A percentile compares a stretch with the other conserved stretches of the same genome.
These are phyloP conservation scores for Oryzias sinensis DNA, from an alignment of 2,797 vertebrate genomes.

Conservation along the genomic window DNA sequence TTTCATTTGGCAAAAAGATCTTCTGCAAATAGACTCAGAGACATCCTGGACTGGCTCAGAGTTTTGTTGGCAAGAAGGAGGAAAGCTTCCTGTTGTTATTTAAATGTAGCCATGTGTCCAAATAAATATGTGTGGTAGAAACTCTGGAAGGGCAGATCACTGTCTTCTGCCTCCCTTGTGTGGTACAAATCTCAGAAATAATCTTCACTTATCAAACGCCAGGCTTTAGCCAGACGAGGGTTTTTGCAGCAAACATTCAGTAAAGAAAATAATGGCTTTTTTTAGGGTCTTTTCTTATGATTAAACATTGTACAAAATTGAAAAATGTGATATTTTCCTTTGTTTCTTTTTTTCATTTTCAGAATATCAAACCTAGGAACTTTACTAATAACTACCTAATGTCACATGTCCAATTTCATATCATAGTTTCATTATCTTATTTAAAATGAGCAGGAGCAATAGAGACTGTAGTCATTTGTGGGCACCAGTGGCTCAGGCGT, in stretches of 20 bases:
- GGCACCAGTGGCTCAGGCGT: no score
- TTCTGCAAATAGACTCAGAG: slow-evolving; percentile 19
- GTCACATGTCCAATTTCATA: no score
- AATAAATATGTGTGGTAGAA: slow-evolving; percentile 31
- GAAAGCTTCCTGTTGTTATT: slow-evolving; percentile 38
- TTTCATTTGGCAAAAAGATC: slow-evolving; percentile 2
- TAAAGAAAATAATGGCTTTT: no score
- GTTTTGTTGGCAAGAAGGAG: slow-evolving; percentile 23
- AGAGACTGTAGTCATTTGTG: no score
- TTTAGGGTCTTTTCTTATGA: neutral
- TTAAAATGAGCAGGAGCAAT: no score
- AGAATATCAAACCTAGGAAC: no score
- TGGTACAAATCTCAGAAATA: slow-evolving; percentile 23
- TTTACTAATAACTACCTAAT: no score
- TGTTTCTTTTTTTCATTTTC: no score
- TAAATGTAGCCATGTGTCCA: slow-evolving; percentile 39
- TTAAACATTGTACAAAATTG: neutral
- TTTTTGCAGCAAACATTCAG: neutral
- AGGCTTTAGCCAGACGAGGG: slow-evolving; percentile 1
- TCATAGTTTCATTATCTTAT: no score
- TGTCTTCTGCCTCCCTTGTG: slow-evolving; percentile 10
- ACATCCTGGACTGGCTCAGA: slow-evolving; percentile 6
- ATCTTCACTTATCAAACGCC: slow-evolving; percentile 33
- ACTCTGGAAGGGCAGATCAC: slow-evolving; percentile 46
- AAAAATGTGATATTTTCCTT: no score